Percentiles rank a stretch among this genome's conserved stretches.
phyloP scores from a whole-genome alignment of 2,113 vertebrate species.

The Melanerpes formicivorus region DNA sequence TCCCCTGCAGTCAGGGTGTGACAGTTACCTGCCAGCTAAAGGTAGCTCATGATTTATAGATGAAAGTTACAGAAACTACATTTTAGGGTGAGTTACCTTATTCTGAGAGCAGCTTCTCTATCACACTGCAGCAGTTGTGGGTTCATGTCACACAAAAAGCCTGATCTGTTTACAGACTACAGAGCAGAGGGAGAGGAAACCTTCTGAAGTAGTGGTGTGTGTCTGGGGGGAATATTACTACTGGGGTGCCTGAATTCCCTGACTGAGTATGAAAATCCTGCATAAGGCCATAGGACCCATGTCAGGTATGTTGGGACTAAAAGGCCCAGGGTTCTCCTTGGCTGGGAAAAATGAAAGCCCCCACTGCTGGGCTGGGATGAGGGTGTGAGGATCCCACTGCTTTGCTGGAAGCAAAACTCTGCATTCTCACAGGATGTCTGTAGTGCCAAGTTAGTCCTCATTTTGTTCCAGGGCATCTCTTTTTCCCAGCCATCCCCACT shows the following conservation, averaged over 20 bases:
- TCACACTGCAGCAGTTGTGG: fast-evolving
- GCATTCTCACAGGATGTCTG: background rate
- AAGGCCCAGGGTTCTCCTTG: background rate
- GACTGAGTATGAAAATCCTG: background rate
- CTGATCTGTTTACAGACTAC: background rate
- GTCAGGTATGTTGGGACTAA: background rate
- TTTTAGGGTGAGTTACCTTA: conserved; percentile 1
- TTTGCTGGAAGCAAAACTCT: background rate
- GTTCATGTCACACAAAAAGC: background rate
- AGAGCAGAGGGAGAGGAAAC: background rate
- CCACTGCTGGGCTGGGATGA: background rate
- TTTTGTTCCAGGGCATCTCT: background rate
- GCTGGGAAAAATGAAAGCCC: background rate
- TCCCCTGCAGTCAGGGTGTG: background rate
- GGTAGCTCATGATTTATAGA: background rate
- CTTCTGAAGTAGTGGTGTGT: background rate
- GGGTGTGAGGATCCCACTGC: background rate
- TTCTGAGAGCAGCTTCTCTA: background rate
- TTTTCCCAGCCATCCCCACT: background rate
- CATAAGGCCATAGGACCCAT: fast-evolving
- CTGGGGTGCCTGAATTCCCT: background rate
- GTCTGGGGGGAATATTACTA: background rate
- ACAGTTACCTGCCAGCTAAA: conserved; percentile 6
- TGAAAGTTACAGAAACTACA: background rate
- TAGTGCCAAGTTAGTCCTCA: fast-evolving